phyloP scores from a whole-genome alignment of 2,797 vertebrate species.

The Scolopax rusticola region DNA sequence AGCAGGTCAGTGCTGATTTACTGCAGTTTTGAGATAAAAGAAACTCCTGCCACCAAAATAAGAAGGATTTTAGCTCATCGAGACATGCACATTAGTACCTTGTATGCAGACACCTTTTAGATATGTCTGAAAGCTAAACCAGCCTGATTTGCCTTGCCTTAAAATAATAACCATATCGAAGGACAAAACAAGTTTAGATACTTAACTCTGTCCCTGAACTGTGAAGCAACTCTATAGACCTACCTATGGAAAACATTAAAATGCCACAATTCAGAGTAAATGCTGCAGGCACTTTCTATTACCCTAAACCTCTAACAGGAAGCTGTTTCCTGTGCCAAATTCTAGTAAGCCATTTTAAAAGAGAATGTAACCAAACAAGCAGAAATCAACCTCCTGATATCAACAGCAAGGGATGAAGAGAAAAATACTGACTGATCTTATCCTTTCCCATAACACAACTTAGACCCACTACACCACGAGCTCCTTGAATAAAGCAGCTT shows the following conservation, averaged over 20 bases:
- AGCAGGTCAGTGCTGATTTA: neutral
- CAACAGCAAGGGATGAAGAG: fast-evolving
- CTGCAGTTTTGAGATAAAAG: neutral
- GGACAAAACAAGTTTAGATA: neutral
- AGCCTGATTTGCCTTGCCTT: neutral
- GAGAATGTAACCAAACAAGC: neutral
- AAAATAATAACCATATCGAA: neutral
- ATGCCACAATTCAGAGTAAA: neutral
- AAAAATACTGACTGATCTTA: neutral
- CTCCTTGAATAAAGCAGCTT: neutral
- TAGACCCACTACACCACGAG: neutral
- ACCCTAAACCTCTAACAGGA: neutral
- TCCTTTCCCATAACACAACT: neutral
- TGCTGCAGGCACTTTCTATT: neutral
- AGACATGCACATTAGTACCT: neutral
- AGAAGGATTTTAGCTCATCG: neutral
- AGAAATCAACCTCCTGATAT: neutral
- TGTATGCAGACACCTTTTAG: neutral
- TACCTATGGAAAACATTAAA: neutral
- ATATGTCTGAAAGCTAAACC: neutral
- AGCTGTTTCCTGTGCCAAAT: neutral
- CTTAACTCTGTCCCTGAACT: neutral
- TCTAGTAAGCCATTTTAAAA: neutral
- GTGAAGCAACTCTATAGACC: neutral
- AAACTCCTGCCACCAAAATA: neutral